Conservation (phyloP, 2,888 invertebrate genomes). For the Ypsolopha scabrella region DNA sequence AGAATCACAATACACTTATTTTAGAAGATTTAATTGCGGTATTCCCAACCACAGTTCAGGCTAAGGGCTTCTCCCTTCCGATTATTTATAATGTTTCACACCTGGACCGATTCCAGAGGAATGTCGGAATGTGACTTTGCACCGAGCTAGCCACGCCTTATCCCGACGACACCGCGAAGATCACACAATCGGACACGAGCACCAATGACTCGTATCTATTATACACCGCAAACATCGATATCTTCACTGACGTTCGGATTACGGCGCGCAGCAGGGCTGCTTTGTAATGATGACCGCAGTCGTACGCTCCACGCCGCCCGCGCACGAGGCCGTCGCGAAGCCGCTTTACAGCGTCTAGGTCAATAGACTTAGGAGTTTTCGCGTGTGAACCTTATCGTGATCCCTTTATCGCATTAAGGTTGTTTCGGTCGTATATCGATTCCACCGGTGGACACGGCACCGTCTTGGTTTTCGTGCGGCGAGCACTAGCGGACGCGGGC, state of each 20-base stretch:
- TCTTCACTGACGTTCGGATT: slow-evolving; percentile 56
- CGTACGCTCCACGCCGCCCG: slow-evolving; percentile 53
- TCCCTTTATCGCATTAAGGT: slow-evolving; percentile 64
- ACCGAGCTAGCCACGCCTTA: slow-evolving; percentile 8
- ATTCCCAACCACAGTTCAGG: too few relatives aligned
- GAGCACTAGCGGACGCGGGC: slow-evolving; percentile 19
- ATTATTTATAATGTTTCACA: slow-evolving; percentile 33
- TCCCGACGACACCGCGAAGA: slow-evolving; percentile 11
- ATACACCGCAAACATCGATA: slow-evolving; percentile 64
- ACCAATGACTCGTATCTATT: slow-evolving; percentile 21
- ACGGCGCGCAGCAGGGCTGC: slow-evolving; percentile 46
- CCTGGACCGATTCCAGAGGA: slow-evolving; percentile 55
- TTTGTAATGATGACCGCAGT: slow-evolving; percentile 54
- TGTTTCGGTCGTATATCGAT: slow-evolving; percentile 56
- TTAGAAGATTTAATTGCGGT: too few relatives aligned
- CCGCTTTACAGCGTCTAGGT: slow-evolving; percentile 58
- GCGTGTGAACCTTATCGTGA: slow-evolving; percentile 64
- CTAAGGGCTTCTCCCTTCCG: slow-evolving; percentile 13
- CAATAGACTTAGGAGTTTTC: slow-evolving; percentile 52
- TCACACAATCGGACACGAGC: slow-evolving; percentile 38
- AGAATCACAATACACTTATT: too few relatives aligned
- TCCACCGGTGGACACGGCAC: slow-evolving; percentile 32
- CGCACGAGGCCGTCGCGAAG: slow-evolving; percentile 57
- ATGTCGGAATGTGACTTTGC: slow-evolving; percentile 35
- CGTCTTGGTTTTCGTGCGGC: slow-evolving; percentile 51